phyloP scores from a whole-genome alignment of 2,113 vertebrate species.

The Thomomys bottae region DNA sequence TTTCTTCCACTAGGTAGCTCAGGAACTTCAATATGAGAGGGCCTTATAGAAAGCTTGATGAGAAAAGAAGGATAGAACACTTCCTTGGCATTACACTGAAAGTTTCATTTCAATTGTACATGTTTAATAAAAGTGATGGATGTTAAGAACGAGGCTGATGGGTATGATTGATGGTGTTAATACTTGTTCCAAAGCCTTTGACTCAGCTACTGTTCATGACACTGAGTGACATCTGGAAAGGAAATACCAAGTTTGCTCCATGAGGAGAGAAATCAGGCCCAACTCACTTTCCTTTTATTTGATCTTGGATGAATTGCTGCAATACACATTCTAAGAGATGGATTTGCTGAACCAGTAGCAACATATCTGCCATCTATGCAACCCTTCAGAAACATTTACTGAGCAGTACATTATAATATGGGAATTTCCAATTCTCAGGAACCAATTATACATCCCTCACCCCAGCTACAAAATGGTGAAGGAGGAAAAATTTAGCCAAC shows the following conservation, averaged over 20 bases:
- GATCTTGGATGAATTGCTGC: neutral
- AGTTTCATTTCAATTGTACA: neutral
- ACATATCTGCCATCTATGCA: neutral
- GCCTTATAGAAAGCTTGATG: neutral
- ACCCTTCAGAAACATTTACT: neutral
- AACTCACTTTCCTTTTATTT: neutral
- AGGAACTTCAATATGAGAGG: neutral
- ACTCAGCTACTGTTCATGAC: neutral
- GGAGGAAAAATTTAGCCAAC: neutral
- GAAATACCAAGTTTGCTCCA: neutral
- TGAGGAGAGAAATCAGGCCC: neutral
- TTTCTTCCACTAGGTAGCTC: neutral
- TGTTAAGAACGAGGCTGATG: neutral
- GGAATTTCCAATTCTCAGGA: neutral
- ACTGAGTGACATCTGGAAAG: accelerated
- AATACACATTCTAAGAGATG: neutral
- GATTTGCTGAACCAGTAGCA: neutral
- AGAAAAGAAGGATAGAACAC: neutral
- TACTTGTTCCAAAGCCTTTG: neutral
- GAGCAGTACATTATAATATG: neutral
- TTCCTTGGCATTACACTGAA: neutral
- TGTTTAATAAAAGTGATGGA: neutral
- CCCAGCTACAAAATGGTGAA: neutral
- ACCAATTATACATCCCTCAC: neutral
- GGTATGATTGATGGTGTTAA: neutral